phyloP scores from a whole-genome alignment of 2,888 invertebrate species.

The Baronia brevicornis region DNA sequence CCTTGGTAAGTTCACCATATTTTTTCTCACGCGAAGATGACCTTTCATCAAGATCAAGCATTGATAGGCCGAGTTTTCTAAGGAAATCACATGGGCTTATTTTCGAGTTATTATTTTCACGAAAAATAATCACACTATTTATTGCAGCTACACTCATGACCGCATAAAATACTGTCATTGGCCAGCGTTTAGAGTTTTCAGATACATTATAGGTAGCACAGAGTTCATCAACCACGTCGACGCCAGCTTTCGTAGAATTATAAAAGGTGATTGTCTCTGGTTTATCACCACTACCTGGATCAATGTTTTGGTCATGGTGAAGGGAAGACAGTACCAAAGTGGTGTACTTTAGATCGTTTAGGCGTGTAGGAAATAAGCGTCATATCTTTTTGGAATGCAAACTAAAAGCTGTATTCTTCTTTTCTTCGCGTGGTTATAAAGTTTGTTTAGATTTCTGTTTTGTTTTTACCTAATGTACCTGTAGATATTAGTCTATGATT shows the following conservation, averaged over 20 bases:
- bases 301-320: slow-evolving; percentile 27
- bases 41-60: slow-evolving; percentile 12
- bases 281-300: slow-evolving; percentile 22
- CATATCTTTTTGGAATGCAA: slow-evolving; percentile 21
- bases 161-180: slow-evolving; percentile 21
- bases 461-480: slow-evolving; percentile 21
- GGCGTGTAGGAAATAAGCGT: slow-evolving; percentile 29
- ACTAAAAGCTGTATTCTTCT: slow-evolving; percentile 13
- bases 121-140: slow-evolving; percentile 19
- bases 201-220: slow-evolving; percentile 21
- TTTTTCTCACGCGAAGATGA: slow-evolving; percentile 9
- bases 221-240: slow-evolving; percentile 25
- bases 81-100: slow-evolving; percentile 9
- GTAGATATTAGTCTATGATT: slow-evolving; percentile 18
- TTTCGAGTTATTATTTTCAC: slow-evolving; percentile 16
- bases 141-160: slow-evolving; percentile 21
- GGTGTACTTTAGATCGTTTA: slow-evolving; percentile 28
- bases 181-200: slow-evolving; percentile 21
- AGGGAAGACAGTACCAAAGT: slow-evolving; percentile 28
- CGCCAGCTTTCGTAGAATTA: slow-evolving; percentile 27
- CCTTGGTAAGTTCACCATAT: slow-evolving; percentile 11
- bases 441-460: slow-evolving; percentile 15
- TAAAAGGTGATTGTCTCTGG: slow-evolving; percentile 28
- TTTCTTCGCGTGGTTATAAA: slow-evolving; percentile 16
- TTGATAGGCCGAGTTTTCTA: slow-evolving; percentile 14